Base-by-base conservation (phyloP, 2,113 vertebrate genomes). In the Euleptes europaea region DNA sequence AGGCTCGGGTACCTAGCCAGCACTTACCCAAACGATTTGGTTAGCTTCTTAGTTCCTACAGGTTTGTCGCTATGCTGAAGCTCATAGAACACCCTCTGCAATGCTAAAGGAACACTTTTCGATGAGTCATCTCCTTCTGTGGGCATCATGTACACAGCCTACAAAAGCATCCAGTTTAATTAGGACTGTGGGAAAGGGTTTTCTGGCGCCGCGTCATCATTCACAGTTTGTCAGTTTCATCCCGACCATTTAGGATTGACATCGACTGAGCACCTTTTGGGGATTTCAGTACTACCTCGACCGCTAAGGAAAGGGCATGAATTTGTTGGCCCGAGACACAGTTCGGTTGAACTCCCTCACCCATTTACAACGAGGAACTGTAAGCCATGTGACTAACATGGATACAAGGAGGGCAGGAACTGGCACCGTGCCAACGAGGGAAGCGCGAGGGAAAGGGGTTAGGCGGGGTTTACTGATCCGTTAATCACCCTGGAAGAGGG, bases 71-170 rank as follows among this genome's bases (percentile, higher is more conserved):
- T 99, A 93, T 99, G 99, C 90, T 99, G 98, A 69, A 99, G 95
- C 91, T 99, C 99, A 78, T 99, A 99, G 94, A 99, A 99, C 86
- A 99, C 99, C 96, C 99, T 97, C 91, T 99, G 99, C 86, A 99
- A 95, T 0, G 99, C 99, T 90, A 99, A 96, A 66, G 99, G 99
- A 83, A 99, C 99, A 14, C 99, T 99, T 96, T 99, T 99, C 69
- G 98, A 99, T 3, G 99, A 99, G 92, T 99, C 99, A 42, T 99
- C 99, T 38, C 99, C 99, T 95, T 99, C 98, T 57, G 98, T 99
- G 85, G 98, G 99, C 99, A 99, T 99, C 98, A 99, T 99, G 96
- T 99, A 99, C 86, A 99, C 98, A 84, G 99, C 99, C 98, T 99
- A 90, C 78, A 93, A 82, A 85, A 90, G n/a, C 89, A 93, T 90